phyloP scores from a whole-genome alignment of 1,140 invertebrate genomes.

The Scaptomyza montana region DNA sequence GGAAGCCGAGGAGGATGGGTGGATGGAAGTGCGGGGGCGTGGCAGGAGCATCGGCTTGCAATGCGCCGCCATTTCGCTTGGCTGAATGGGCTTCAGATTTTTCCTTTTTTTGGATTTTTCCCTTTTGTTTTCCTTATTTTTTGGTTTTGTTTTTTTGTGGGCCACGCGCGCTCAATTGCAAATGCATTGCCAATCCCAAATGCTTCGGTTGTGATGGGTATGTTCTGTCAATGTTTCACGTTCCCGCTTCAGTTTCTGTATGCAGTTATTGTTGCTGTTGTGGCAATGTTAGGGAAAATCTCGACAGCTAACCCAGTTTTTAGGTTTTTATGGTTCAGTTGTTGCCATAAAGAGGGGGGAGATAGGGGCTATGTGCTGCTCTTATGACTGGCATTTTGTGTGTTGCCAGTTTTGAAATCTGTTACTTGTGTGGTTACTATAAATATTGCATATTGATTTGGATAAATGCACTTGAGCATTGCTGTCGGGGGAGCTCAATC shows the following conservation, averaged over 20 bases:
- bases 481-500: slow-evolving; percentile 21
- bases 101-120: too few relatives aligned
- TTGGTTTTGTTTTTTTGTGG: slow-evolving; percentile 5
- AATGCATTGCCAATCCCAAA: slow-evolving; percentile 50
- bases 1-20: background rate
- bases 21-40: slow-evolving; percentile 23
- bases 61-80: slow-evolving; percentile 36
- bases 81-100: slow-evolving; percentile 31
- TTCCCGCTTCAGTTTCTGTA: background rate
- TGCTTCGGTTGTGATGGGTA: slow-evolving; percentile 30
- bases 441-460: slow-evolving; percentile 71
- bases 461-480: slow-evolving; percentile 51
- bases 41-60: slow-evolving; percentile 33
- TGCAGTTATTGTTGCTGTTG: background rate
- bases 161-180: slow-evolving; percentile 32
- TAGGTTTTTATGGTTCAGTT: slow-evolving; percentile 63
- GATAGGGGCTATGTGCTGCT: slow-evolving; percentile 36
- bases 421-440: slow-evolving; percentile 37
- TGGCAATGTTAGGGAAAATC: slow-evolving; percentile 39
- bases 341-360: slow-evolving; percentile 20
- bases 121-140: slow-evolving; percentile 18
- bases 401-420: slow-evolving; percentile 38
- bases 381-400: slow-evolving; percentile 58
- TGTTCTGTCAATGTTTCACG: slow-evolving; percentile 19
- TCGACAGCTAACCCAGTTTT: slow-evolving; percentile 77